Percentiles rank a stretch among this genome's conserved stretches.
Conservation (phyloP, 2,797 vertebrate species). For the Phrynocephalus vlangalii region DNA sequence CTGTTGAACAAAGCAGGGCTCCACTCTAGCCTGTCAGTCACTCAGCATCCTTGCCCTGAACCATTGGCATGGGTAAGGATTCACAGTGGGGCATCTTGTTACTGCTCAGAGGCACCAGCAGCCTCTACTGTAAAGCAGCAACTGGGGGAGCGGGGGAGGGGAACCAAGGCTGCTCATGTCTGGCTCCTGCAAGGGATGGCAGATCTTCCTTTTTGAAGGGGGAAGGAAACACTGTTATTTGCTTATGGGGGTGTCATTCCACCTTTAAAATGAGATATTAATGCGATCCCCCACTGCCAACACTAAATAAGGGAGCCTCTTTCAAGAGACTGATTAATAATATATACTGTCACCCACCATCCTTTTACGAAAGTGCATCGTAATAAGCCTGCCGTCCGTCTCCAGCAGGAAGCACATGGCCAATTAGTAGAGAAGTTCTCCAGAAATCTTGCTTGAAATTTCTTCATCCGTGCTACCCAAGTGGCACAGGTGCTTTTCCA, state of each 20-base stretch:
- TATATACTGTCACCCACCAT: slow-evolving; percentile 47
- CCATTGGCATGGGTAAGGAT: slow-evolving; percentile 64
- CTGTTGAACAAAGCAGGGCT: slow-evolving; percentile 44
- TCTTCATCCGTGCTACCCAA: slow-evolving; percentile 28
- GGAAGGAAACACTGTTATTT: slow-evolving; percentile 61
- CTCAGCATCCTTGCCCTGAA: slow-evolving; percentile 70
- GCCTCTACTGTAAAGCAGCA: slow-evolving; percentile 65
- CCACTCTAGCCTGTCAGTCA: slow-evolving; percentile 53
- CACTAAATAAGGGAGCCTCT: slow-evolving; percentile 53
- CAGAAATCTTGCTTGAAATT: slow-evolving; percentile 52
- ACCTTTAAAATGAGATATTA: slow-evolving; percentile 71
- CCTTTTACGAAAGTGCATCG: slow-evolving; percentile 36
- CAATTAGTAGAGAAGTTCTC: slow-evolving; percentile 15
- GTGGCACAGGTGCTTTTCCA: slow-evolving; percentile 15
- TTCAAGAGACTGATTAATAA: slow-evolving; percentile 56
- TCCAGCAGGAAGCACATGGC: slow-evolving; percentile 51
- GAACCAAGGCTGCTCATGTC: slow-evolving; percentile 65
- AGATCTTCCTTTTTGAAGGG: too few species aligned
- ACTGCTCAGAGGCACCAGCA: slow-evolving; percentile 74
- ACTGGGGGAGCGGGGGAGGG: slow-evolving; percentile 24
- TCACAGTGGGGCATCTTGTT: slow-evolving; percentile 77
- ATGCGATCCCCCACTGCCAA: slow-evolving; percentile 49
- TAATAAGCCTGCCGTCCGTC: slow-evolving; percentile 46
- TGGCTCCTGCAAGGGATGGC: slow-evolving; percentile 21
- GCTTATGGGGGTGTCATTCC: slow-evolving; percentile 59